phyloP scores from a whole-genome alignment of 23 tunicate genomes.

The Trididemnum miniatum region DNA sequence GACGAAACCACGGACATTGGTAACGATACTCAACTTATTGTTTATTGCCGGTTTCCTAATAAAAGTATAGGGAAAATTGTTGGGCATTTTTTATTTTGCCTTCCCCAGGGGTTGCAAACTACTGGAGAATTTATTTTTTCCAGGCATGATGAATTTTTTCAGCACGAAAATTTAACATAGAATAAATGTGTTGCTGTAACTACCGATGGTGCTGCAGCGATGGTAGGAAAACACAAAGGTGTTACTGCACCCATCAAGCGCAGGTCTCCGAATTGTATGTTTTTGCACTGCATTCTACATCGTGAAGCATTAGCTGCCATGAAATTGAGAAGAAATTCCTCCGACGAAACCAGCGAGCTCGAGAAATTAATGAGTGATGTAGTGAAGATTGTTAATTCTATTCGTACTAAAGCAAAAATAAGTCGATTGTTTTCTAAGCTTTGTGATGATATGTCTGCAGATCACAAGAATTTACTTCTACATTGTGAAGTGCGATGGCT shows the following conservation, averaged over 20 bases:
- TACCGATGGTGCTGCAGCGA: slow-evolving; percentile 52
- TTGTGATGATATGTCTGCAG: slow-evolving; percentile 51
- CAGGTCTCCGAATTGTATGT: slow-evolving; percentile 15
- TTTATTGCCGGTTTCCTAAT: slow-evolving; percentile 49
- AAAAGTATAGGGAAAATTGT: slow-evolving; percentile 5
- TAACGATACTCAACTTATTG: slow-evolving; percentile 58
- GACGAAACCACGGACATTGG: slow-evolving; percentile 74
- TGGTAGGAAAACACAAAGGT: slow-evolving; percentile 49
- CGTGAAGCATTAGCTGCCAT: slow-evolving; percentile 30
- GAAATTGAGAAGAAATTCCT: slow-evolving; percentile 34
- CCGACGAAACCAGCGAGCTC: slow-evolving; percentile 4
- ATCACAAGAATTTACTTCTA: slow-evolving; percentile 31
- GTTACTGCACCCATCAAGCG: slow-evolving; percentile 13
- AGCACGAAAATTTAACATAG: slow-evolving; percentile 41
- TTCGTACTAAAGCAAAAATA: slow-evolving; percentile 44
- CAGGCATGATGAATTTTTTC: slow-evolving; percentile 45
- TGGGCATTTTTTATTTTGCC: slow-evolving; percentile 35
- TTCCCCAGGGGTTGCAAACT: slow-evolving; percentile 35
- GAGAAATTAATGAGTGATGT: slow-evolving; percentile 22
- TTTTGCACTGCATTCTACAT: slow-evolving; percentile 46
- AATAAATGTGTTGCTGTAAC: slow-evolving; percentile 39
- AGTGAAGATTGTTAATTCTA: slow-evolving; percentile 42
- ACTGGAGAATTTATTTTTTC: slow-evolving; percentile 47
- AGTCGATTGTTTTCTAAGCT: slow-evolving; percentile 30
- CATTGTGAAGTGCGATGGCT: slow-evolving; percentile 35